Evolutionary conservation across 2,888 invertebrate species (phyloP).

Genomic region (Eupithecia pulchellata): DNA sequence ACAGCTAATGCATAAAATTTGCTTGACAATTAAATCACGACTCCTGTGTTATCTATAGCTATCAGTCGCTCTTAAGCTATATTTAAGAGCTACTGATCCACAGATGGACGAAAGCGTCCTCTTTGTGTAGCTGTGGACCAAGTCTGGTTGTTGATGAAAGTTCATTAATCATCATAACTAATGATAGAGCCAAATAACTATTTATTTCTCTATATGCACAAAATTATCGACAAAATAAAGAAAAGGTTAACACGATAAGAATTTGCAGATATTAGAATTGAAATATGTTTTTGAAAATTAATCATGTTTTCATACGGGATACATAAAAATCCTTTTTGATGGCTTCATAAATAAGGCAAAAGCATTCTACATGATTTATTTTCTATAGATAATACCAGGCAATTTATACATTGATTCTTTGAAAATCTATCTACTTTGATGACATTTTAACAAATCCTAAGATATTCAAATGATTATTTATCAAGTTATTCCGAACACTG

Average conservation of each 20-base stretch:
- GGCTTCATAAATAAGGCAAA: slow-evolving; percentile 3
- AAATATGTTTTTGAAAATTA: not conserved
- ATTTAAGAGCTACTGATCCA: too few relatives aligned
- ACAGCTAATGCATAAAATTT: too few relatives aligned
- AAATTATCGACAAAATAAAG: not conserved
- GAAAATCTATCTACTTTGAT: not conserved
- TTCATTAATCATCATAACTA: not conserved
- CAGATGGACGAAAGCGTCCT: too few relatives aligned
- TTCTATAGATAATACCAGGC: not conserved
- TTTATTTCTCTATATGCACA: too few relatives aligned
- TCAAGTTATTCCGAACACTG: slow-evolving; percentile 29
- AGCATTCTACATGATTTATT: too few relatives aligned
- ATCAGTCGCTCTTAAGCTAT: too few relatives aligned
- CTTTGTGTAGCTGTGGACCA: not conserved
- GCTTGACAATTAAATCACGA: too few relatives aligned
- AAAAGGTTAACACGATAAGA: not conserved
- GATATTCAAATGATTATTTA: slow-evolving; percentile 29
- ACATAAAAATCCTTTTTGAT: not conserved
- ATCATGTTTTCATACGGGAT: not conserved
- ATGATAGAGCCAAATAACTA: too few relatives aligned
- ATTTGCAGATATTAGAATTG: not conserved
- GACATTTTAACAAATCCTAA: slow-evolving; percentile 15
- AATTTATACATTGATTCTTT: slow-evolving; percentile 18
- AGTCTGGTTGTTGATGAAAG: not conserved
- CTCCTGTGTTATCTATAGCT: too few relatives aligned